Evolutionary conservation across 2,888 invertebrate species (phyloP), one percentile per base, ranked within the genome.

Genomic region (Dicyrtoma fusca): DNA sequence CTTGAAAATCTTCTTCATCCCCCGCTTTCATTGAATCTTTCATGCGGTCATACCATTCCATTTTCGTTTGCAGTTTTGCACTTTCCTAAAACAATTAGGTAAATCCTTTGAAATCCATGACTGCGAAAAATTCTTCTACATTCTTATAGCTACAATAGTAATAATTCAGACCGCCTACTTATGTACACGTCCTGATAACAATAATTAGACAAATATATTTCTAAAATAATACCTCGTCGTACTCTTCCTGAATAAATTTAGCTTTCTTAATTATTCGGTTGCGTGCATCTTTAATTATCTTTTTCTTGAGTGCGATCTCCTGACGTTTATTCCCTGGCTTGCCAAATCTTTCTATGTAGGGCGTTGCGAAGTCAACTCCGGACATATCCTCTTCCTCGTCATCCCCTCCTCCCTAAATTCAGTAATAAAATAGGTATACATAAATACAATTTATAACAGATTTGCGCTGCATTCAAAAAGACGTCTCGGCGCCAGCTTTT

Each of bases 1-100:
- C 82, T 62, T 88, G 86, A 76, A 89, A 88, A 5, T 85, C 84
- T 49, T 87, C 86, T 78, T 90, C 88, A 75, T 89, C 88, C 63
- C 87, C 87, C 6, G 86, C 84, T 0, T 86, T 85, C 49, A 90
- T 83, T 26, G 86, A 86, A 73, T 88, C 88, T 79, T 88, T 87
- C 81, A 87, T 86, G 0, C 85, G 84, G 51, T 87, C 84, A 77
- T 88, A 88, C 87, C 88, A 87, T 4, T 85, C 81, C 73, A 89
- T 87, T 80, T 87, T 87, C 4, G 83, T 83, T 74, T 87, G 86
- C 73, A 90, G 84, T 75, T 86, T 85, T 0, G 83, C 73, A 68
- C 86, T 86, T 65, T 85, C 83, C 86, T 88, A 82, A 2, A 85
- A 84, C 59, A 13, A 71, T n/a, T n/a, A n/a, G n/a, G n/a, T n/a